phyloP scores from a whole-genome alignment of 2,888 invertebrate genomes.

The Meliscaeva auricollis region DNA sequence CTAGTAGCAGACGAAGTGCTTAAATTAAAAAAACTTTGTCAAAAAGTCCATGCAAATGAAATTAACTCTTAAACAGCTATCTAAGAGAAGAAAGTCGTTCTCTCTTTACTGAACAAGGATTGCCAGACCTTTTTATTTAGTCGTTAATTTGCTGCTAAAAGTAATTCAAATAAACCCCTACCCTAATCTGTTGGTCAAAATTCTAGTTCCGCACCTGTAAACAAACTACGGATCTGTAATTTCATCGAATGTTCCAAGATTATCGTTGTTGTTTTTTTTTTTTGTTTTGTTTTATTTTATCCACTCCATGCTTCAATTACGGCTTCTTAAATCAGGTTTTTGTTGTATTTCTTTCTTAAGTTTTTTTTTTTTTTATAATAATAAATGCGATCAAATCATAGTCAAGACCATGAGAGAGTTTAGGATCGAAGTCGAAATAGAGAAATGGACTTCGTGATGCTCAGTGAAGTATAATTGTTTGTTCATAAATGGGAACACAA shows the following conservation, averaged over 20 bases:
- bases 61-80: too few relatives aligned
- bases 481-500: slow-evolving; percentile 26
- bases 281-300: neutral
- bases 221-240: slow-evolving; percentile 18
- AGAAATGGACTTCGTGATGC: slow-evolving; percentile 40
- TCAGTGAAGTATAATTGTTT: slow-evolving; percentile 46
- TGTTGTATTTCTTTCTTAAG: neutral
- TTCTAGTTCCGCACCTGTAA: neutral
- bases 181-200: neutral
- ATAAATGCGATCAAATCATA: slow-evolving; percentile 31
- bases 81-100: too few relatives aligned
- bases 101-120: too few relatives aligned
- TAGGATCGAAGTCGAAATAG: slow-evolving; percentile 24
- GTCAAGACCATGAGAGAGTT: slow-evolving; percentile 14
- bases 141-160: too few relatives aligned
- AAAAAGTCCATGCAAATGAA: too few relatives aligned
- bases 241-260: slow-evolving; percentile 17
- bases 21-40: too few relatives aligned
- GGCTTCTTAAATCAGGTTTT: slow-evolving; percentile 30
- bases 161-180: too few relatives aligned
- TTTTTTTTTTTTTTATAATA: neutral
- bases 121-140: too few relatives aligned
- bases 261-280: slow-evolving; percentile 4
- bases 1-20: too few relatives aligned
- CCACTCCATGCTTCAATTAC: slow-evolving; percentile 32